Evolutionary conservation across 92 coral and sea anemone genomes (phyloP).

Genomic region (Epizoanthus stellaris): DNA sequence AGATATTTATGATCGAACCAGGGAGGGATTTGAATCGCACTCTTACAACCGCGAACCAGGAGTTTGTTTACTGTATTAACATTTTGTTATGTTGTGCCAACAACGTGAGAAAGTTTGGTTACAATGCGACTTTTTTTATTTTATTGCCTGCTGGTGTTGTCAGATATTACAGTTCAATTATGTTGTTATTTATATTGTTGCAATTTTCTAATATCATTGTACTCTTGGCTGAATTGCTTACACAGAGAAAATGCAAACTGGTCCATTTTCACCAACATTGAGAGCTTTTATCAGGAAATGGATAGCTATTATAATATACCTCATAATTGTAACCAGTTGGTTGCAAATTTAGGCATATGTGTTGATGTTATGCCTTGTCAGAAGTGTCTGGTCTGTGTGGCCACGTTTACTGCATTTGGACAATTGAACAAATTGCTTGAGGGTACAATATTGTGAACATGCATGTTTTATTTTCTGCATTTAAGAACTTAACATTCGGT

Average conservation of each 20-base stretch:
- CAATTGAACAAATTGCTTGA: constrained; percentile 1
- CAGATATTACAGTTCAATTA: neutral
- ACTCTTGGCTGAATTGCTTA: neutral
- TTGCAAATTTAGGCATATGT: neutral
- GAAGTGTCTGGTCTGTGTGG: neutral
- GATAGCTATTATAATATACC: neutral
- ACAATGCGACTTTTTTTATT: neutral
- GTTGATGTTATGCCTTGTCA: neutral
- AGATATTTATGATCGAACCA: too few relatives aligned
- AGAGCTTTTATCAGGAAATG: constrained; percentile 1
- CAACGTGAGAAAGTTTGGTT: neutral
- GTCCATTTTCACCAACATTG: neutral
- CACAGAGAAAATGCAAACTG: neutral
- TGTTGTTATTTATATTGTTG: constrained; percentile 2
- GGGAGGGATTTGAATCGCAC: too few relatives aligned
- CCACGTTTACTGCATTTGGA: neutral
- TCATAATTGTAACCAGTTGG: neutral
- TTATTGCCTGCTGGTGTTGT: constrained; percentile 8
- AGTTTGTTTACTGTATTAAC: too few relatives aligned
- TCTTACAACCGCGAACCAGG: too few relatives aligned
- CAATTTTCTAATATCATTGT: neutral
- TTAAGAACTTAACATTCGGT: neutral
- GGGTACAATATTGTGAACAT: neutral
- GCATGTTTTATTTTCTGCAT: neutral
- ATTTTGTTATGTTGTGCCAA: too few relatives aligned